Evolutionary conservation across 2,113 vertebrate species (phyloP).

Genomic region (Neolamprologus sp.): DNA sequence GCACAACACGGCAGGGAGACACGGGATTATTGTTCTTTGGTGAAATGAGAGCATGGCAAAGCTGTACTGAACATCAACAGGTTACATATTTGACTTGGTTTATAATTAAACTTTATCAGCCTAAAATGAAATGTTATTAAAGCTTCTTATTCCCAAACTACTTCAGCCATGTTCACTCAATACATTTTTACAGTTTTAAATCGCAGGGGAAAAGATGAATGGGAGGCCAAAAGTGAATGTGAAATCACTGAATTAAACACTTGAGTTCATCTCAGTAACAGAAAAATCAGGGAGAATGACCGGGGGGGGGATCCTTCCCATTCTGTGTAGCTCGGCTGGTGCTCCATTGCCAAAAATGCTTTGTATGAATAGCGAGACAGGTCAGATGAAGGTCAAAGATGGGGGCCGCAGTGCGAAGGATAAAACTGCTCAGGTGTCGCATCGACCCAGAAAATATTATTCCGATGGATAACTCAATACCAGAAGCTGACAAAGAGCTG

Average conservation of each 20-base stretch:
- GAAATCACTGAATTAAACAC: background rate
- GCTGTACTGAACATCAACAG: background rate
- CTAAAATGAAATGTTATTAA: background rate
- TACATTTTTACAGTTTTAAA: background rate
- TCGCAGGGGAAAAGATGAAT: background rate
- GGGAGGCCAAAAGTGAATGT: background rate
- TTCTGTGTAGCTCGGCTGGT: background rate
- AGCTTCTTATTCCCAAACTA: background rate
- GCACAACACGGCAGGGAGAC: background rate
- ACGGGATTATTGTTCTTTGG: background rate
- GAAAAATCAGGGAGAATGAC: background rate
- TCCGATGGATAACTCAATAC: background rate
- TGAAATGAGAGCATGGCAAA: background rate
- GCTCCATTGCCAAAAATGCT: background rate
- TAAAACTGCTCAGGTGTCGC: background rate
- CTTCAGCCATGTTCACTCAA: background rate
- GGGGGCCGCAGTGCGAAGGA: background rate
- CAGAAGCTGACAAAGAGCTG: background rate
- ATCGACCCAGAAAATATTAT: background rate
- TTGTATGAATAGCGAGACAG: background rate
- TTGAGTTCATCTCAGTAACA: background rate
- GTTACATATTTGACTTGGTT: background rate
- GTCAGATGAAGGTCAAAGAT: background rate
- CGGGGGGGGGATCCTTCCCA: background rate
- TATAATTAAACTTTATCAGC: background rate